These are phyloP conservation scores for Colinus virginianus DNA, from an alignment of 2,113 vertebrate species.

Conservation along the genomic window DNA sequence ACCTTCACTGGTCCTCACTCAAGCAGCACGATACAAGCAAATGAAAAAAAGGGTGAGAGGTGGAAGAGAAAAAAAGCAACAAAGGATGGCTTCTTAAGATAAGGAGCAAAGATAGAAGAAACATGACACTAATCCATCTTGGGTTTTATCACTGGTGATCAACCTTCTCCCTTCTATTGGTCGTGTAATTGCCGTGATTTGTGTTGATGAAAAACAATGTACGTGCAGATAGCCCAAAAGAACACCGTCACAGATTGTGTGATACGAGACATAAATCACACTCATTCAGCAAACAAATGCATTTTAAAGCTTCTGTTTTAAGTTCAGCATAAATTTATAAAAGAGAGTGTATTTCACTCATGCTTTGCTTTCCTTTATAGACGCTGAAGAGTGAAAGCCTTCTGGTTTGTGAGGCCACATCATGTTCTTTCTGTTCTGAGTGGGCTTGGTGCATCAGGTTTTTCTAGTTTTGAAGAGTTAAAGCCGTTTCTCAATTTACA, in stretches of 20 bases:
- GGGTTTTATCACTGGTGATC: constrained; percentile 74
- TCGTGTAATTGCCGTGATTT: constrained; percentile 89
- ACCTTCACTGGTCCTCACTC: constrained; percentile 14
- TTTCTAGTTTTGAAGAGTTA: constrained; percentile 84
- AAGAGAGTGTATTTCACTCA: constrained; percentile 37
- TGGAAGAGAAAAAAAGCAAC: constrained; percentile 75
- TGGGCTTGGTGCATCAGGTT: constrained; percentile 79
- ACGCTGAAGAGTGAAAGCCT: constrained; percentile 27
- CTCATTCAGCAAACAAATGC: not conserved
- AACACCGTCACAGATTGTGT: constrained; percentile 75
- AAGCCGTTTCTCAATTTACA: constrained; percentile 90
- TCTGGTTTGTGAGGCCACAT: constrained; percentile 55
- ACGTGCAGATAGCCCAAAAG: constrained; percentile 82
- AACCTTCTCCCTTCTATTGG: constrained; percentile 72
- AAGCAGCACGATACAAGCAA: constrained; percentile 52
- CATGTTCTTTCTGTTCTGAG: constrained; percentile 68
- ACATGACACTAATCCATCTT: constrained; percentile 77
- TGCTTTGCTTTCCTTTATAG: constrained; percentile 42
- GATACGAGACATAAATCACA: constrained; percentile 58
- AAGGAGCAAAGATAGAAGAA: constrained; percentile 84
- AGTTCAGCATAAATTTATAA: not conserved
- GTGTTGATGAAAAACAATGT: constrained; percentile 85
- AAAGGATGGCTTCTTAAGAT: constrained; percentile 83
- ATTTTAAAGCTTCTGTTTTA: constrained; percentile 17
- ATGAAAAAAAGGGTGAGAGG: constrained; percentile 14